These are phyloP conservation scores for Melanocharis versteri DNA, from an alignment of 2,113 vertebrate species.

Conservation along the genomic window DNA sequence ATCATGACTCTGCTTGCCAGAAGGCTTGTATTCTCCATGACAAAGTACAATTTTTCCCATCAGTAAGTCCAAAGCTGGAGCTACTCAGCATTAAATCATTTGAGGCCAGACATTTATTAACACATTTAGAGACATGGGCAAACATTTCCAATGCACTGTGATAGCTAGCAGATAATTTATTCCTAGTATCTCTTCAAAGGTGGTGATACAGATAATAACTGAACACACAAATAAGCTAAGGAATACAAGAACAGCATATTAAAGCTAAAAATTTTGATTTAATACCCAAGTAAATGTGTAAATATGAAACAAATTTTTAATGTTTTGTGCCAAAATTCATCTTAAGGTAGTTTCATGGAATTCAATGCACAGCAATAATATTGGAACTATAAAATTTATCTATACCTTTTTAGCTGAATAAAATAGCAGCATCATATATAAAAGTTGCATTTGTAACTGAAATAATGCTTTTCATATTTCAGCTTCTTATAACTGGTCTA, in stretches of 20 bases:
- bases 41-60: not conserved
- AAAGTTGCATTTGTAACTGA: not conserved
- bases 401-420: not conserved
- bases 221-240: not conserved
- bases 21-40: not conserved
- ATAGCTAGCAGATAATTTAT: not conserved
- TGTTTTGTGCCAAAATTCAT: not conserved
- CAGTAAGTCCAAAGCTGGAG: slow-evolving; percentile 18
- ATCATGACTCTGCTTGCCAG: not conserved
- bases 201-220: not conserved
- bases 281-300: not conserved
- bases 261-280: not conserved
- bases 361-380: not conserved
- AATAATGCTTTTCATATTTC: not conserved
- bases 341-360: not conserved
- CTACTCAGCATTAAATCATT: not conserved
- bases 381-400: not conserved
- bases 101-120: not conserved
- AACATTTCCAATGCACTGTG: not conserved
- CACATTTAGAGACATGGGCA: not conserved
- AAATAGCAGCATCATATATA: not conserved
- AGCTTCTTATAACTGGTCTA: not conserved
- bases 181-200: not conserved
- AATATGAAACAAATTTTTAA: not conserved
- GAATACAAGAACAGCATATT: not conserved